Evolutionary conservation across 2,113 vertebrate genomes (phyloP), one percentile per base, ranked within the genome.

Genomic region (Colius striatus): DNA sequence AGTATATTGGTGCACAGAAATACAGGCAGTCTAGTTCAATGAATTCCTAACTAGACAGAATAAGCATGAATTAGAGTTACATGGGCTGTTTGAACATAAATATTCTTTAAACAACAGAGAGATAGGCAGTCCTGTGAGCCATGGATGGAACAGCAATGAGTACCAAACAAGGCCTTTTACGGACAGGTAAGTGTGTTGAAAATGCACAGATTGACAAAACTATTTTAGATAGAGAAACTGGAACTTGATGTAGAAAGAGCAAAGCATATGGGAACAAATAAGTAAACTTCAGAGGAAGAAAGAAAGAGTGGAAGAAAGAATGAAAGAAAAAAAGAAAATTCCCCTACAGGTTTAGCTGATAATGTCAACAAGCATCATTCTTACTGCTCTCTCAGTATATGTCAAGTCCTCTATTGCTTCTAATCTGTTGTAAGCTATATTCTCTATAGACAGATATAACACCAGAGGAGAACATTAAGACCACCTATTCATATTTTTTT

Each of bases 371-470:
- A 95, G 94, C 95, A 96, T 98, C 97, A 94, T 76, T 95, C 94
- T 97, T 89, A 51, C 82, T 71, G 70, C 51, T 57, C 83, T 91
- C 96, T 96, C 90, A 36, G 96, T 78, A 27, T 92, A 91, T 91
- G 97, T 97, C 87, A 96, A 95, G 95, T 94, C 95, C 43, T 91
- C 92, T 97, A 97, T 96, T 96, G 97, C 97, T 94, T 97, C 96
- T 98, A 97, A 98, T 97, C 97, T 98, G 96, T 85, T 97, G 96
- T 97, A 96, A 97, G 92, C 97, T 94, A 84, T 97, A 97, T 95
- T 97, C 97, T 97, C 97, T 79, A 77, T 92, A 97, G 97, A 97
- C 96, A 98, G 98, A 96, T 91, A 92, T 87, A 94, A 96, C 65
- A 93, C 96, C 87, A 90, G 93, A 91, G 96, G 96, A 97, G 95